Evolutionary conservation across 2,797 vertebrate genomes (phyloP), one percentile per base, ranked within the genome.

Genomic region (Corythornis leucogaster): DNA sequence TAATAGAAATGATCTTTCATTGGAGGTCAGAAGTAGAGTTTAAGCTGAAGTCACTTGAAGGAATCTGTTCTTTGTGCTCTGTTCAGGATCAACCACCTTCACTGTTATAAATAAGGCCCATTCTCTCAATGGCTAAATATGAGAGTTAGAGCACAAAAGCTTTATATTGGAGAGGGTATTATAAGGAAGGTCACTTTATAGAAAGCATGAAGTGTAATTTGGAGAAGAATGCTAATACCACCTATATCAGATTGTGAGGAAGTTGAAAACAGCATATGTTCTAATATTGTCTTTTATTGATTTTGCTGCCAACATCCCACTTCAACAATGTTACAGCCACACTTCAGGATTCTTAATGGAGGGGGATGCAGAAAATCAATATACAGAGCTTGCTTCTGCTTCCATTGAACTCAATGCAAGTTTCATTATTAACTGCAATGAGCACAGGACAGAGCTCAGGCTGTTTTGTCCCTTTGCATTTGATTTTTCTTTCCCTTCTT

Each of bases 211-310:
- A 91, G 73, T 78, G 81, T 91, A 92, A 96, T 92, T 86, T 91
- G 88, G 90, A 93, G 94, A 90, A 77, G 40, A 87, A 89, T 73
- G 80, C 61, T 95, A 95, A 92, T 84, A 77, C 88, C 87, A 79
- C 85, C 84, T 91, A 79, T 43, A 95, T 96, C 87, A 94, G 51
- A 88, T 92, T 87, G 86, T 86, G 90, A 91, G 93, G 92, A 94
- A 87, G 91, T 33, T 80, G 92, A 94, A 94, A 94, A 88, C 78
- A 93, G 86, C 86, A 33, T 92, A 86, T 84, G 93, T 92, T 97
- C 96, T 97, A 95, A 95, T 96, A 90, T 35, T 92, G 96, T 87
- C 85, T 95, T 83, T 83, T 95, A 97, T 95, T 91, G 96, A 97
- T 97, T 93, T 97, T 95, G 64, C 95, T 96, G 96, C 92, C 94